Conservation (phyloP, 2,113 vertebrate species). For the Ardeotis arabs region DNA sequence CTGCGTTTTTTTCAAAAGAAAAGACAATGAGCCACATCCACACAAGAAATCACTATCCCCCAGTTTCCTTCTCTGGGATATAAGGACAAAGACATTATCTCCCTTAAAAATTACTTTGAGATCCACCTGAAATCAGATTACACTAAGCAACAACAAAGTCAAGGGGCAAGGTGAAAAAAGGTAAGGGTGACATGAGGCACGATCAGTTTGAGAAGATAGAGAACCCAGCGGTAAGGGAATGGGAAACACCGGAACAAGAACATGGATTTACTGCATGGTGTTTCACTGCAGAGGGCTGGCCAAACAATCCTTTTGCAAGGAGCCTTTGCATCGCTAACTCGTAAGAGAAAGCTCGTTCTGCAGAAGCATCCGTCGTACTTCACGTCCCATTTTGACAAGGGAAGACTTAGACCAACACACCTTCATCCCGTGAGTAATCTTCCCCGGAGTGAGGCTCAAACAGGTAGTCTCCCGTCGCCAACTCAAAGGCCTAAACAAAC, state of each 20-base stretch:
- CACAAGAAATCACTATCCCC: neutral
- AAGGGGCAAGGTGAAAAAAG: neutral
- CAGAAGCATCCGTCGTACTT: neutral
- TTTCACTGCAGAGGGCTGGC: neutral
- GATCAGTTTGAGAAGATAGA: neutral
- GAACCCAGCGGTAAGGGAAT: neutral
- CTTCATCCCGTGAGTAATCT: slow-evolving; percentile 97
- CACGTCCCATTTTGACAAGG: neutral
- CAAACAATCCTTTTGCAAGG: neutral
- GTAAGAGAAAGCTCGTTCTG: neutral
- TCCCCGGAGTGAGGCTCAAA: slow-evolving; percentile 97
- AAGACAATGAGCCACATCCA: slow-evolving; percentile 67
- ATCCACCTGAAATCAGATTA: neutral
- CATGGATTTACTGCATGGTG: accelerated
- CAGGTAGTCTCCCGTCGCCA: slow-evolving; percentile 95
- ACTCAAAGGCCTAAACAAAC: slow-evolving; percentile 86
- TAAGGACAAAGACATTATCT: neutral
- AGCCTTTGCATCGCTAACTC: neutral
- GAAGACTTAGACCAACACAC: slow-evolving; percentile 60
- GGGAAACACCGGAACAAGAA: neutral
- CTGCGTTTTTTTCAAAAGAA: slow-evolving; percentile 68
- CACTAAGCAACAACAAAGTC: neutral
- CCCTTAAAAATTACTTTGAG: neutral
- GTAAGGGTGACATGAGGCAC: neutral
- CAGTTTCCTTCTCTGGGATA: neutral